These are phyloP conservation scores for Lycocorax pyrrhopterus DNA, from an alignment of 2,113 vertebrate species.

Conservation along the genomic window DNA sequence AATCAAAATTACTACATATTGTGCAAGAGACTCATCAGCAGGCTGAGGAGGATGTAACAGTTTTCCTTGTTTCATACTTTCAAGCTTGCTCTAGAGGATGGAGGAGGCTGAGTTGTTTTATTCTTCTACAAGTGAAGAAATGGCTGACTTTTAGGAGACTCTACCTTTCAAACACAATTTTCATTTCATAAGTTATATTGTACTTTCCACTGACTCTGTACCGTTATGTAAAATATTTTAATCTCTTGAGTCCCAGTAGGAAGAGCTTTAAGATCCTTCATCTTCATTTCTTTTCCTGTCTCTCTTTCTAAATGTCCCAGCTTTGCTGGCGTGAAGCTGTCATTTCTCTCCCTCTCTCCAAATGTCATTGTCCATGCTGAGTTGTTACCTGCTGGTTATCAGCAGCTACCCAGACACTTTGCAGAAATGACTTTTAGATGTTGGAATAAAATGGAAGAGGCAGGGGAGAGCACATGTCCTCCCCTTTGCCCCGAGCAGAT, in stretches of 20 bases:
- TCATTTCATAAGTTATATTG: constrained; percentile 11
- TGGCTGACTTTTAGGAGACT: background rate
- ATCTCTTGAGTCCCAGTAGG: constrained; percentile 44
- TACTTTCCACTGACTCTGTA: background rate
- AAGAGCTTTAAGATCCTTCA: constrained; percentile 56
- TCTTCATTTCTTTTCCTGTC: constrained; percentile 51
- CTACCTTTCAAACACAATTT: constrained; percentile 35
- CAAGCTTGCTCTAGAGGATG: background rate
- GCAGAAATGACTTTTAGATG: constrained; percentile 57
- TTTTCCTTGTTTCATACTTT: constrained; percentile 8
- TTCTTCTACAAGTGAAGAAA: background rate
- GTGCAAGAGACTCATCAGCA: constrained; percentile 37
- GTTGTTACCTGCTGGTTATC: constrained; percentile 59
- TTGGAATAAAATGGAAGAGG: background rate
- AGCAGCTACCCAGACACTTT: constrained; percentile 47
- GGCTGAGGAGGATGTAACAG: background rate
- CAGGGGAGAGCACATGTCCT: constrained; percentile 20
- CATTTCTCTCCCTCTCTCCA: constrained; percentile 50
- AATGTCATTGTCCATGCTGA: constrained; percentile 66
- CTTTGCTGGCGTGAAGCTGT: constrained; percentile 42
- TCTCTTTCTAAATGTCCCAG: constrained; percentile 31
- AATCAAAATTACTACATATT: constrained; percentile 58
- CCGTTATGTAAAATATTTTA: constrained; percentile 34
- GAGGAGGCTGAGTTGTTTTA: background rate
- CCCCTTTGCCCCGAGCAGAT: constrained; percentile 27